A percentile compares a stretch with the other conserved stretches of the same genome.
phyloP scores from a whole-genome alignment of 2,888 invertebrate genomes.

The Dolichomitus sp. region DNA sequence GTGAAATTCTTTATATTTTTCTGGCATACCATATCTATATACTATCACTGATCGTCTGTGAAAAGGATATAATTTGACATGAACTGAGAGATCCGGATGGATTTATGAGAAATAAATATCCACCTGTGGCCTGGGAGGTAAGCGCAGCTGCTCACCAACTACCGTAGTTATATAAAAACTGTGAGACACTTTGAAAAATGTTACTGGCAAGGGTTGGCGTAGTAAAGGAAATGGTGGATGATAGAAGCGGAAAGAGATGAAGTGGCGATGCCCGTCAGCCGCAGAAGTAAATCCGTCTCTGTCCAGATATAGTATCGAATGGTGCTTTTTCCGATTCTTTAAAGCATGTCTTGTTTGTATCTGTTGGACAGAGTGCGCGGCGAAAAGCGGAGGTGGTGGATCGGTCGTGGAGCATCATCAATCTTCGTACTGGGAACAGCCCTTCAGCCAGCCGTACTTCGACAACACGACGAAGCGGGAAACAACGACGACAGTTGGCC shows the following conservation, averaged over 20 bases:
- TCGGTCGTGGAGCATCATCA: constrained; percentile 83
- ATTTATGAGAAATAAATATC: constrained; percentile 33
- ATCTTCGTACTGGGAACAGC: constrained; percentile 87
- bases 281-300: constrained; percentile 49
- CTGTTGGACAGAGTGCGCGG: constrained; percentile 79
- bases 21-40: background rate
- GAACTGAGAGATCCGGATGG: background rate
- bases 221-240: constrained; percentile 24
- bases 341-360: constrained; percentile 60
- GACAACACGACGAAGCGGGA: constrained; percentile 95
- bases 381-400: constrained; percentile 76
- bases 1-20: background rate
- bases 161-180: constrained; percentile 11
- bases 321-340: constrained; percentile 50
- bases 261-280: constrained; percentile 24
- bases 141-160: constrained; percentile 3
- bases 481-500: constrained; percentile 95
- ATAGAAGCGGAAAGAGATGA: constrained; percentile 20
- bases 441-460: constrained; percentile 95
- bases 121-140: constrained; percentile 28
- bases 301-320: constrained; percentile 48
- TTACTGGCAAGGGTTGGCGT: background rate
- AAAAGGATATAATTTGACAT: constrained; percentile 19
- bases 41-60: constrained; percentile 11
- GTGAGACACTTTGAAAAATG: constrained; percentile 38